Conservation (phyloP, 2,888 invertebrate genomes). For the Hemicrepidius hirtus region DNA sequence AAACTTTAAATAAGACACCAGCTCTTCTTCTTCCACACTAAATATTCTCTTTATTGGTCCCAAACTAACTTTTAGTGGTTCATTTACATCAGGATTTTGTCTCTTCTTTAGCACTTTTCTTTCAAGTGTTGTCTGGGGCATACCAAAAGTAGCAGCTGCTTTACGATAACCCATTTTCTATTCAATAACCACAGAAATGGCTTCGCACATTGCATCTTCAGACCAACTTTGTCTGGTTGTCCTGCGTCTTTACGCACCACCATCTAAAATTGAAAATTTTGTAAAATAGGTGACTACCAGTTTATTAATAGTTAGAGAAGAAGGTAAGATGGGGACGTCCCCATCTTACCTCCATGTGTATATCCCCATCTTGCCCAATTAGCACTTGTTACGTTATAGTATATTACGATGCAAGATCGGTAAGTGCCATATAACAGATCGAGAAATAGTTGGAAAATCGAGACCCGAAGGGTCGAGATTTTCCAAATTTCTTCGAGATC, state of each 20-base stretch:
- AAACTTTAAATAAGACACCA: conserved; percentile 16
- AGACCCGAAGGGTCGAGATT: no score
- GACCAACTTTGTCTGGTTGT: conserved; percentile 17
- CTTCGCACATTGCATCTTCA: conserved; percentile 22
- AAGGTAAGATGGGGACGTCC: conserved; percentile 4
- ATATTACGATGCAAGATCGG: no score
- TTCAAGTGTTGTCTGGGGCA: conserved; percentile 20
- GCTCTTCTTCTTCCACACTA: conserved; percentile 24
- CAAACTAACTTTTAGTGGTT: neutral
- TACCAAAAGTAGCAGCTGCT: conserved; percentile 23
- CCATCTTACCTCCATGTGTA: conserved; percentile 2
- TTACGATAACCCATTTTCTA: conserved; percentile 24
- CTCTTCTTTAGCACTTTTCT: neutral
- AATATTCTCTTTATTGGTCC: neutral
- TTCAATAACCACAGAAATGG: conserved; percentile 7
- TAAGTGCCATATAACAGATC: no score
- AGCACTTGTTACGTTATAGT: no score
- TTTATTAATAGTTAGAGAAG: neutral
- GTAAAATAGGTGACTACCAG: neutral
- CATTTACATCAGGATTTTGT: neutral
- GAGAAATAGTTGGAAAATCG: no score
- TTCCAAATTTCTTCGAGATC: no score
- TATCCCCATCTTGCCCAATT: no score
- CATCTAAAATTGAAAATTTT: neutral
- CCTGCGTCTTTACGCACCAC: conserved; percentile 19